Conservation (phyloP, 2,113 vertebrate species). For the Sminthopsis crassicaudata region DNA sequence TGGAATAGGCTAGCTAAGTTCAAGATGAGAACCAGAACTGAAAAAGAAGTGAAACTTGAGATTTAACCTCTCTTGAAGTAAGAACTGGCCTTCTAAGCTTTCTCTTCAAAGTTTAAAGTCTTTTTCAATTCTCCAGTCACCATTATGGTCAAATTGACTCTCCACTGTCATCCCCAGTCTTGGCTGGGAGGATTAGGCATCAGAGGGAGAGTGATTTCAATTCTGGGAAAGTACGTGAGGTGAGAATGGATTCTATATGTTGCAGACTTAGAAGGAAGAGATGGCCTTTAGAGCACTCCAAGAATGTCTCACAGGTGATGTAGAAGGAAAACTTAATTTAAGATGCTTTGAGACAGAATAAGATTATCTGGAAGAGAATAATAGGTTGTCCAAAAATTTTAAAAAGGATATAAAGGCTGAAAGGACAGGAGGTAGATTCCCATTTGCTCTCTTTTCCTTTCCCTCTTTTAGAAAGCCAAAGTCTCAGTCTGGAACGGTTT, state of each 20-base stretch:
- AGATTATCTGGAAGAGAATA: background rate
- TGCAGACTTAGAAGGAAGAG: constrained; percentile 26
- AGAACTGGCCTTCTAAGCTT: constrained; percentile 45
- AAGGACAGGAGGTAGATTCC: background rate
- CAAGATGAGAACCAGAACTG: constrained; percentile 64
- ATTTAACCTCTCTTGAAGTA: constrained; percentile 45
- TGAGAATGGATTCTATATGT: constrained; percentile 47
- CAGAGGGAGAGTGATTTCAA: constrained; percentile 45
- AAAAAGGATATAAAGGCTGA: background rate
- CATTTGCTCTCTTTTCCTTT: background rate
- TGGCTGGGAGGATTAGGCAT: background rate
- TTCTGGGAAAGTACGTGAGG: constrained; percentile 48
- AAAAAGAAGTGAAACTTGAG: constrained; percentile 70
- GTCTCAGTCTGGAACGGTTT: constrained; percentile 18
- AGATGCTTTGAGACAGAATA: constrained; percentile 33
- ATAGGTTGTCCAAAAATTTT: background rate
- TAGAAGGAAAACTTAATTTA: constrained; percentile 38
- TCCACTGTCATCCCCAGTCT: constrained; percentile 35
- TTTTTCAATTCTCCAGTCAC: constrained; percentile 44
- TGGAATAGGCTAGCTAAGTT: constrained; percentile 63
- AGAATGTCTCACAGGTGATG: constrained; percentile 27
- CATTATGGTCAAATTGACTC: constrained; percentile 41
- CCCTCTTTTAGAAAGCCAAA: background rate
- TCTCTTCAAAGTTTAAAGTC: constrained; percentile 42
- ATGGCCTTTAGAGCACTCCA: constrained; percentile 21